Base-by-base conservation (phyloP, 2,888 invertebrate genomes). In the Limnephilus lunatus region DNA sequence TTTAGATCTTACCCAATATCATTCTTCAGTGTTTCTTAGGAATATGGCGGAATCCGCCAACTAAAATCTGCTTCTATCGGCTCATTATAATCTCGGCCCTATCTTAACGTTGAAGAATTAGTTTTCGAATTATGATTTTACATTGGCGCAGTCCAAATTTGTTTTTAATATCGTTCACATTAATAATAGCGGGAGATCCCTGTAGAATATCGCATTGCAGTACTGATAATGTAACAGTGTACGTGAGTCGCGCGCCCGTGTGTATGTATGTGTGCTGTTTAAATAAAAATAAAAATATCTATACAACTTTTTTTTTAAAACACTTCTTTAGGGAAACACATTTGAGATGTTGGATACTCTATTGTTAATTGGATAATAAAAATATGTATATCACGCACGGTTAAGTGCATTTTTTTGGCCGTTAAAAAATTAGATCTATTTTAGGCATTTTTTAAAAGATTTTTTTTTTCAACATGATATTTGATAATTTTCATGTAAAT, bases 211-310 rank as follows among this genome's bases (percentile, higher is more conserved):
- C 85, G 92, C 92, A 90, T 90, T 90, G 85, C 92, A 90, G 92
- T 92, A 92, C 92, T 92, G 92, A 92, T 92, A 92, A 92, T 92
- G 44, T 92, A 92, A 83, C 83, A 83, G 92, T 90, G 90, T 85
- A 14, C 83, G n/a, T 90, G 85, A 82, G 85, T 35, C n/a, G 68
- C 25, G 68, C 35, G 32, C 68, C 35, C 15, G 81, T 48, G 90
- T 92, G 81, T 81, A 53, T 88, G 88, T 83, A 81, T 87, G 88
- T 81, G 92, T 81, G 92, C 68, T 39, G 48, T 82, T 92, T 83
- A 89, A 68, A 90, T 90, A 91, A 89, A 92, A 90, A 92, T 81
- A 92, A 92, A 92, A 90, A 92, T 92, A 89, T 92, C 89, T 92
- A 92, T 92, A 92, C 92, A 92, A 90, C 35, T 89, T 90, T 31